These are phyloP conservation scores for Liolophura sinensis DNA, from an alignment of 1,140 invertebrate genomes.

Conservation along the genomic window DNA sequence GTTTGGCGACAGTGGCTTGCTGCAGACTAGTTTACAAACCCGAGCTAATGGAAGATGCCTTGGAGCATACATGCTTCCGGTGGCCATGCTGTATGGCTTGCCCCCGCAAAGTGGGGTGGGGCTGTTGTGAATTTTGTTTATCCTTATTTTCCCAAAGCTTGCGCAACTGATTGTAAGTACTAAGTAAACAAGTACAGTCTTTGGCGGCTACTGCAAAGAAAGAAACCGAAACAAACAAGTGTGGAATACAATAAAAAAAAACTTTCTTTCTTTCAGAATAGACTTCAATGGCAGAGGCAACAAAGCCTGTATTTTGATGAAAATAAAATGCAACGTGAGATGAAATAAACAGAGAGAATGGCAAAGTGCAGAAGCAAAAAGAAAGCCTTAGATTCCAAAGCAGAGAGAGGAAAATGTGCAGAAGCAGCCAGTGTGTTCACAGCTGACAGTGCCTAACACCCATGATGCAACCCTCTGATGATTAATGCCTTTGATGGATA, in stretches of 20 bases:
- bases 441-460: too few species aligned
- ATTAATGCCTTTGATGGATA: too few species aligned
- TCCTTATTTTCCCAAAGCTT: conserved; percentile 58
- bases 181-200: conserved; percentile 57
- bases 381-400: too few species aligned
- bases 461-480: too few species aligned
- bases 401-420: too few species aligned
- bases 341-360: too few species aligned
- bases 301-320: too few species aligned
- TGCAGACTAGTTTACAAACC: conserved; percentile 31
- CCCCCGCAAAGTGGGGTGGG: conserved; percentile 16
- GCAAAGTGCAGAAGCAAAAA: too few species aligned
- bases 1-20: neutral
- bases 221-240: neutral
- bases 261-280: too few species aligned
- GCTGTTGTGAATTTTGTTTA: conserved; percentile 40
- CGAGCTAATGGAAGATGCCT: conserved; percentile 32
- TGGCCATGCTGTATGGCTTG: conserved; percentile 10
- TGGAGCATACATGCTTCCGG: conserved; percentile 25
- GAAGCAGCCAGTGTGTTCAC: too few species aligned
- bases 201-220: conserved; percentile 50
- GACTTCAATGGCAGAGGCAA: too few species aligned
- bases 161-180: conserved; percentile 56
- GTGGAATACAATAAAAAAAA: neutral
- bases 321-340: too few species aligned